A percentile compares a stretch with the other conserved stretches of the same genome.
These are phyloP conservation scores for Tenodera sinensis DNA, from an alignment of 2,888 invertebrate genomes.

Conservation along the genomic window DNA sequence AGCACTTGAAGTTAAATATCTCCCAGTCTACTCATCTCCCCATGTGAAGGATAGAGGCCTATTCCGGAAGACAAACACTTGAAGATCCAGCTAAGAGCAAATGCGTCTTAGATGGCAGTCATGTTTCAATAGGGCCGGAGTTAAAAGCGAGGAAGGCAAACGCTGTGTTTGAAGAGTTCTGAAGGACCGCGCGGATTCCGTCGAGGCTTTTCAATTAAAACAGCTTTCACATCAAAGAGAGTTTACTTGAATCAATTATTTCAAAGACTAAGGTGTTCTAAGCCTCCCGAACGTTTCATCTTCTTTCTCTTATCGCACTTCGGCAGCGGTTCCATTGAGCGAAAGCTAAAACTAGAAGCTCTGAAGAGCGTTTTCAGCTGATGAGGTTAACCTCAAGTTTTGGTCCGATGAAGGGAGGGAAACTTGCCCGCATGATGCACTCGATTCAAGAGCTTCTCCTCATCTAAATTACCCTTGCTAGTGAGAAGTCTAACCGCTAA, in stretches of 20 bases:
- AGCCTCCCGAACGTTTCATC: background rate
- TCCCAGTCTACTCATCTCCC: background rate
- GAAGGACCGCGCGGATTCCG: background rate
- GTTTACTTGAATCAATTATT: background rate
- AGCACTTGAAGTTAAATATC: background rate
- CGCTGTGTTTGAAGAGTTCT: background rate
- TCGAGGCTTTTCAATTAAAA: background rate
- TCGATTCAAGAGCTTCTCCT: background rate
- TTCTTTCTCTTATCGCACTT: background rate
- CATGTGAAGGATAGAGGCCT: background rate
- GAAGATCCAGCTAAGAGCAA: background rate
- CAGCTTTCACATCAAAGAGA: background rate
- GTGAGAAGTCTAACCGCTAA: too few species aligned
- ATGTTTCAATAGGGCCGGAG: background rate
- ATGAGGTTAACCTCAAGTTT: background rate
- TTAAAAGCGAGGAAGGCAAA: background rate
- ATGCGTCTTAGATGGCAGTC: background rate
- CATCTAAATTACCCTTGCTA: too few species aligned
- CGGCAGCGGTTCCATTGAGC: background rate
- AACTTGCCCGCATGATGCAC: background rate
- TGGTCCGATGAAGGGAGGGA: background rate
- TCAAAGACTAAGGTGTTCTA: background rate
- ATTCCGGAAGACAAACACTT: background rate
- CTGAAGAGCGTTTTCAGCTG: background rate
- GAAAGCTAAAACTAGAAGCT: background rate